phyloP scores from a whole-genome alignment of 2,113 vertebrate genomes.

The Neopipo cinnamomea region DNA sequence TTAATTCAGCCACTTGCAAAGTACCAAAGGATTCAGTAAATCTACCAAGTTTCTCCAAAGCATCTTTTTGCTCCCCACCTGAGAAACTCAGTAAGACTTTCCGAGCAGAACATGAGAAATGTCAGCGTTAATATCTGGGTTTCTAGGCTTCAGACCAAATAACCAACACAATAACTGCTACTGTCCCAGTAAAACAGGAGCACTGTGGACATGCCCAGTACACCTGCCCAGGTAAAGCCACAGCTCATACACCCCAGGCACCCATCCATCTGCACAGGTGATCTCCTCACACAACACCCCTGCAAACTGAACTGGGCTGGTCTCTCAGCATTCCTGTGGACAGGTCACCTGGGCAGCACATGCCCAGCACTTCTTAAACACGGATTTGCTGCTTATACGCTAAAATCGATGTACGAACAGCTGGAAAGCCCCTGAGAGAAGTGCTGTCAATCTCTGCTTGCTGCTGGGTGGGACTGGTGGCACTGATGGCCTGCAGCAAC shows the following conservation, averaged over 20 bases:
- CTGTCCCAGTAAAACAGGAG: not conserved
- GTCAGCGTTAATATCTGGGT: not conserved
- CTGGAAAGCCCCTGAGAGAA: not conserved
- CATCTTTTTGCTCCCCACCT: not conserved
- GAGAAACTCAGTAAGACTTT: not conserved
- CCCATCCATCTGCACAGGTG: not conserved
- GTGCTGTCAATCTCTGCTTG: not conserved
- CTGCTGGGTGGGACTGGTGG: not conserved
- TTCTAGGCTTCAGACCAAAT: not conserved
- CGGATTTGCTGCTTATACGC: not conserved
- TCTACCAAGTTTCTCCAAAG: not conserved
- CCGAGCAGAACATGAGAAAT: not conserved
- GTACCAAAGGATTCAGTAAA: not conserved
- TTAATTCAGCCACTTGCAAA: not conserved
- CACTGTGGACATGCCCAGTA: not conserved
- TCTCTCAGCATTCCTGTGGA: not conserved
- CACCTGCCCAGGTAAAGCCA: fast-evolving
- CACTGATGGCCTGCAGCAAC: not conserved
- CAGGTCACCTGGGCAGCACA: not conserved
- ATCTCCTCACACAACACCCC: not conserved
- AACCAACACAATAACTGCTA: not conserved
- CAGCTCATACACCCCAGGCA: not conserved
- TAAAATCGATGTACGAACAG: not conserved
- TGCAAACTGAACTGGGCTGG: not conserved
- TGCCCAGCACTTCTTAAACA: not conserved